Evolutionary conservation across 1,140 invertebrate species (phyloP).

Genomic region (Paramacrobiotus metropolitanus): DNA sequence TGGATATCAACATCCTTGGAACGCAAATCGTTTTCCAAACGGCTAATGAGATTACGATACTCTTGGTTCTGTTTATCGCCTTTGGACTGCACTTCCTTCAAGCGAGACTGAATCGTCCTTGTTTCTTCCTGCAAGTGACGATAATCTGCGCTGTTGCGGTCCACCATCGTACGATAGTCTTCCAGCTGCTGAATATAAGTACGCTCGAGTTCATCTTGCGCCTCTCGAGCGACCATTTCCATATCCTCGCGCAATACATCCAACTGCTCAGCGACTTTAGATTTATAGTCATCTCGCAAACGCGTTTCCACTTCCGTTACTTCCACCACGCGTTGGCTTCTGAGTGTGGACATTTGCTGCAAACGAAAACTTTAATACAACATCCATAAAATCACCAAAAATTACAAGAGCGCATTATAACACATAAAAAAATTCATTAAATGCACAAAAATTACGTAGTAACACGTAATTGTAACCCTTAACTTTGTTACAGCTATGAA

Average conservation of each 20-base stretch:
- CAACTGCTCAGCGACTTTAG: constrained; percentile 64
- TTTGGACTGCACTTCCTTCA: constrained; percentile 11
- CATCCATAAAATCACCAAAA: not conserved
- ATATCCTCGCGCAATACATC: constrained; percentile 74
- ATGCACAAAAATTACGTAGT: too few relatives aligned
- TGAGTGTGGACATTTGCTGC: not conserved
- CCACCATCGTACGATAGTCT: constrained; percentile 14
- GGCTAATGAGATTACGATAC: constrained; percentile 15
- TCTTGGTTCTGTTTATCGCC: constrained; percentile 16
- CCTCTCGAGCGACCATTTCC: constrained; percentile 59
- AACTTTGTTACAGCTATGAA: too few relatives aligned
- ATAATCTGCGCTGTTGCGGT: constrained; percentile 15
- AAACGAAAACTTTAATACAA: not conserved
- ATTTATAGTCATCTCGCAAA: constrained; percentile 72
- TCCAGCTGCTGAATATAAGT: constrained; percentile 23
- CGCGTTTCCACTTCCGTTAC: constrained; percentile 56
- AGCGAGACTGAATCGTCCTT: not conserved
- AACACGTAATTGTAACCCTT: too few relatives aligned
- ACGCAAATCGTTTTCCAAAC: constrained; percentile 17
- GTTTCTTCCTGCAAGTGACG: constrained; percentile 17
- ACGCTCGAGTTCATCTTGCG: constrained; percentile 44
- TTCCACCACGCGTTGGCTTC: constrained; percentile 24
- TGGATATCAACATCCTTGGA: not conserved
- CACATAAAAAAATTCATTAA: not conserved
- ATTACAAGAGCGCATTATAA: not conserved